A percentile compares a stretch with the other conserved stretches of the same genome.
These are phyloP conservation scores for Napeogenes sylphis DNA, from an alignment of 2,888 invertebrate species.

Conservation along the genomic window DNA sequence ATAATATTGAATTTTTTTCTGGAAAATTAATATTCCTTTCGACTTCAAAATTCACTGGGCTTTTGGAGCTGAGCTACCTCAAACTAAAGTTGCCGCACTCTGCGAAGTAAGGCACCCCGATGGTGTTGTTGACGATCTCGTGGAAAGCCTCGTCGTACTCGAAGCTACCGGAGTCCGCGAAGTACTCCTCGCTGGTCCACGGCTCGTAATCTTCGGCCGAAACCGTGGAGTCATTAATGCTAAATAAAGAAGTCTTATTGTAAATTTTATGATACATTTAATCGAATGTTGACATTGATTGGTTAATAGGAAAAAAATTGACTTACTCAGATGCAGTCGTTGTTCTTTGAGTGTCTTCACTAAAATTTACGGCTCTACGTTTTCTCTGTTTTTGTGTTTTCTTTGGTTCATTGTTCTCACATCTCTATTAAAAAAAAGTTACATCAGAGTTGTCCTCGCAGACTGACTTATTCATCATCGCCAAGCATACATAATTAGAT, in stretches of 20 bases:
- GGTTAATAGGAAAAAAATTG: no score
- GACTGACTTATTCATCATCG: no score
- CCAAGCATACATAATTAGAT: not conserved
- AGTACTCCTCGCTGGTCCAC: slow-evolving; percentile 47
- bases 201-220: slow-evolving; percentile 54
- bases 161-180: slow-evolving; percentile 51
- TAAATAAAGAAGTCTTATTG: not conserved
- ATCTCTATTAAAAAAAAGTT: slow-evolving; percentile 28
- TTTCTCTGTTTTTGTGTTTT: slow-evolving; percentile 20
- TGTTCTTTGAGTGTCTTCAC: slow-evolving; percentile 8
- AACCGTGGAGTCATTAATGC: slow-evolving; percentile 49
- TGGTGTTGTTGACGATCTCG: slow-evolving; percentile 49
- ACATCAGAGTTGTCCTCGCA: not conserved
- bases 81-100: slow-evolving; percentile 62
- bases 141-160: slow-evolving; percentile 62
- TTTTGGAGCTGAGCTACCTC: slow-evolving; percentile 39
- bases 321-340: slow-evolving; percentile 17
- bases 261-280: not conserved
- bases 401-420: slow-evolving; percentile 27
- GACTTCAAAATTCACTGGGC: not conserved
- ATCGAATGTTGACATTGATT: no score
- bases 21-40: not conserved
- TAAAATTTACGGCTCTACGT: slow-evolving; percentile 23
- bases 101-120: slow-evolving; percentile 43
- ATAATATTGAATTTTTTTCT: no score